Evolutionary conservation across 1,140 invertebrate genomes (phyloP).

Genomic region (Drosophila busckii): DNA sequence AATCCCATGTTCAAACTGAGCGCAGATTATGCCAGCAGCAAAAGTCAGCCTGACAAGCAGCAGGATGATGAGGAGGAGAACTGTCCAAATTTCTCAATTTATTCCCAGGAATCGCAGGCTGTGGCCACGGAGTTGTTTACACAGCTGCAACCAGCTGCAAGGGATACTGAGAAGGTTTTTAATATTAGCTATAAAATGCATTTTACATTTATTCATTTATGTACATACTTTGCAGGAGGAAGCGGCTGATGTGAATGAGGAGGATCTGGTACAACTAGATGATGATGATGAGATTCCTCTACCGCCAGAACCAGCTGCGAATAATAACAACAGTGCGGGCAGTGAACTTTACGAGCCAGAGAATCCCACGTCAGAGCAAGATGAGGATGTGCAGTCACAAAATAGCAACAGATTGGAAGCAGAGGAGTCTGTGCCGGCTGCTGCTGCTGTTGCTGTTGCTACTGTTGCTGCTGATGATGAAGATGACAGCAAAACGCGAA

Average conservation of each 20-base stretch:
- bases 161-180: conserved; percentile 59
- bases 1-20: conserved; percentile 61
- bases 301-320: conserved; percentile 47
- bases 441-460: background rate
- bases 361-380: conserved; percentile 63
- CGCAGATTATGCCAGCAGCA: conserved; percentile 36
- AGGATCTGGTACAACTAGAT: conserved; percentile 79
- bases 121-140: conserved; percentile 81
- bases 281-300: conserved; percentile 78
- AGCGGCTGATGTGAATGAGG: conserved; percentile 76
- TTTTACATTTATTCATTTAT: conserved; percentile 55
- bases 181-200: conserved; percentile 63
- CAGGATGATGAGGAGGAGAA: conserved; percentile 84
- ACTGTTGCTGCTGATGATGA: conserved; percentile 23
- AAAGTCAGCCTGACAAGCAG: conserved; percentile 61
- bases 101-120: conserved; percentile 88
- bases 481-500: conserved; percentile 29
- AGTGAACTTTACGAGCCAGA: conserved; percentile 70
- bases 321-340: conserved; percentile 8
- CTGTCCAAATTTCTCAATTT: conserved; percentile 91
- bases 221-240: conserved; percentile 63
- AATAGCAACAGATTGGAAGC: conserved; percentile 2
- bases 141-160: conserved; percentile 14
- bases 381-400: conserved; percentile 24
- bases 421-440: background rate